Base-by-base conservation (phyloP, 2,888 invertebrate species). In the Heteromurus nitidus region DNA sequence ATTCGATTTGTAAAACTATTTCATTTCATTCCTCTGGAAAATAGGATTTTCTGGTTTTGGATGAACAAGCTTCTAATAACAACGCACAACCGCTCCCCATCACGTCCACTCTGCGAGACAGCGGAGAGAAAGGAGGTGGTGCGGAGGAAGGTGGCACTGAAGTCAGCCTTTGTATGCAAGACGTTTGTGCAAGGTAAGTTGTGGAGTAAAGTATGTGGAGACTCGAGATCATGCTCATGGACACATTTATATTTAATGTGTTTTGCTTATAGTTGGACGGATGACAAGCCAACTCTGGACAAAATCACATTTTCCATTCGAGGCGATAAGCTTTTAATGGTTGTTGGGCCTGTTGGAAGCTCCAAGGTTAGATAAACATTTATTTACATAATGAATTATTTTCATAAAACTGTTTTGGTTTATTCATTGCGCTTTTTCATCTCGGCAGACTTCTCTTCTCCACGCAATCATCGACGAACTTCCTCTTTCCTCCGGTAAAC, bases 381-480 rank as follows among this genome's bases (percentile, higher is more conserved):
- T 5, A 50, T 50, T 13, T 50, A 7, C 7, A 5, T 18, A 13
- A 3, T n/a, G 5, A 50, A n/a, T 5, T 11, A 13, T 18, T 50
- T 50, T 5, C n/a, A 50, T 9, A 5, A 7, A 24, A 20, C 3
- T 20, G 55, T 22, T 24, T 22, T 22, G 24, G n/a, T n/a, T n/a
- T 24, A 55, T 47, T 11, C n/a, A 47, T 47, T 47, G 47, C n/a
- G n/a, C n/a, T n/a, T 47, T 47, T 5, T 55, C 20, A 55, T 24
- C 20, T 55, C 20, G 55, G 5, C 64, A 64, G 67, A 82, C 82
- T 13, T 74, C 81, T 0, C 88, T 94, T 9, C 89, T 94, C 7
- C 93, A 93, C 88, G 89, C 94, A 72, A 91, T 95, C 20, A 90
- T 96, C 84, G 93, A 93, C n/a, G 95, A 96, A 89, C 89, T 95